Conservation (phyloP, 2,888 invertebrate genomes). For the Diadromus collaris region DNA sequence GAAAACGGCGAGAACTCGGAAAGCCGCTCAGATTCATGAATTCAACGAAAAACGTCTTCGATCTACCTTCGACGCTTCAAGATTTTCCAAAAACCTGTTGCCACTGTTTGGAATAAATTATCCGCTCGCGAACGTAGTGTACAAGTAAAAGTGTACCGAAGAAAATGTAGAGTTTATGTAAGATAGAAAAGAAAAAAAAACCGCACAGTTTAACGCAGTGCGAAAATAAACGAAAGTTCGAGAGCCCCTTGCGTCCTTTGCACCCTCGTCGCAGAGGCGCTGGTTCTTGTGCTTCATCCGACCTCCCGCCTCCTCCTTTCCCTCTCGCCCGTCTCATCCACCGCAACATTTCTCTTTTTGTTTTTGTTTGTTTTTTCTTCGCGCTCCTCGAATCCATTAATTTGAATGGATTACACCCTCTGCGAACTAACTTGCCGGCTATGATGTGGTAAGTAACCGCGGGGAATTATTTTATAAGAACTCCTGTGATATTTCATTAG, state of each 20-base stretch:
- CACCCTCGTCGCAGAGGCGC: conserved; percentile 27
- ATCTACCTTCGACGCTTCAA: conserved; percentile 36
- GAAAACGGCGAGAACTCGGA: neutral
- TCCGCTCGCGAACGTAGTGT: neutral
- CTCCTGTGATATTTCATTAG: neutral
- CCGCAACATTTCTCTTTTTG: conserved; percentile 14
- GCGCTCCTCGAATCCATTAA: conserved; percentile 55
- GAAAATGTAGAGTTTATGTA: conserved; percentile 27
- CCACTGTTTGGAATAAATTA: conserved; percentile 58
- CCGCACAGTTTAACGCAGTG: conserved; percentile 33
- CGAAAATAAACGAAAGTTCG: conserved; percentile 60
- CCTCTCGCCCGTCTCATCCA: conserved; percentile 33
- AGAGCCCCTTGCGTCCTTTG: conserved; percentile 36
- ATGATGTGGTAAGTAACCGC: conserved; percentile 46
- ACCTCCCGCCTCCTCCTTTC: conserved; percentile 15
- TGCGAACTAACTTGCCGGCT: conserved; percentile 18
- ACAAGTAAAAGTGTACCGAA: conserved; percentile 38
- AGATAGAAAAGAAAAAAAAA: conserved; percentile 38
- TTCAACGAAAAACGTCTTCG: conserved; percentile 24
- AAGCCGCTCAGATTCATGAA: neutral
- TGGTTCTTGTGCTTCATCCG: conserved; percentile 30
- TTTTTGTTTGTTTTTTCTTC: conserved; percentile 51
- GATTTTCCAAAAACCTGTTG: conserved; percentile 63
- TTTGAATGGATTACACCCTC: conserved; percentile 52
- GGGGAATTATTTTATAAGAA: neutral